Percentiles rank a stretch among this genome's conserved stretches.
These are phyloP conservation scores for Elephantulus edwardii DNA, from an alignment of 2,113 vertebrate species.

Conservation along the genomic window DNA sequence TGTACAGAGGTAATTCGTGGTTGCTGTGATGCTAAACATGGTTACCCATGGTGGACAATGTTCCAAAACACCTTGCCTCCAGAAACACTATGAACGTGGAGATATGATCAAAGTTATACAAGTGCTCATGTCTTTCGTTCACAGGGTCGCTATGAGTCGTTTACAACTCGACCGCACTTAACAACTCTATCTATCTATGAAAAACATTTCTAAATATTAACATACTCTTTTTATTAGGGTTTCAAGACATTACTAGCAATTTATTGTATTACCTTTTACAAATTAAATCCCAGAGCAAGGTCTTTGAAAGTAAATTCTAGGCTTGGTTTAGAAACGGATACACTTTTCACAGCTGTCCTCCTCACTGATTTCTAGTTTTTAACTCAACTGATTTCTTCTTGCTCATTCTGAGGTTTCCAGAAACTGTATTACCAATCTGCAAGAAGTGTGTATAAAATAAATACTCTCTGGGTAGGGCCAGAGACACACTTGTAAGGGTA, in stretches of 20 bases:
- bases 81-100: too few relatives aligned
- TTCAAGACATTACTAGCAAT: not conserved
- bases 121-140: too few relatives aligned
- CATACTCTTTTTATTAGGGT: not conserved
- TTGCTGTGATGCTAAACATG: too few relatives aligned
- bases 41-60: too few relatives aligned
- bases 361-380: not conserved
- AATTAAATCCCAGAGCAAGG: not conserved
- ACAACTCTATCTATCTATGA: not conserved
- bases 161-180: too few relatives aligned
- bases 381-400: not conserved
- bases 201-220: conserved; percentile 6
- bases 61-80: too few relatives aligned
- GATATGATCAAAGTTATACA: too few relatives aligned
- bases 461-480: not conserved
- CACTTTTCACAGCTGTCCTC: not conserved
- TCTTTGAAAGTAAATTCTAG: not conserved
- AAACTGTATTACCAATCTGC: not conserved
- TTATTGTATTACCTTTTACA: not conserved
- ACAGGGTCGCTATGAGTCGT: too few relatives aligned
- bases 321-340: too few relatives aligned
- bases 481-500: not conserved
- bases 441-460: not conserved
- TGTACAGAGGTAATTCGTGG: too few relatives aligned
- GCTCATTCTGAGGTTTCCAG: not conserved